Evolutionary conservation across 1,140 invertebrate species (phyloP).

Genomic region (Forficula auricularia): DNA sequence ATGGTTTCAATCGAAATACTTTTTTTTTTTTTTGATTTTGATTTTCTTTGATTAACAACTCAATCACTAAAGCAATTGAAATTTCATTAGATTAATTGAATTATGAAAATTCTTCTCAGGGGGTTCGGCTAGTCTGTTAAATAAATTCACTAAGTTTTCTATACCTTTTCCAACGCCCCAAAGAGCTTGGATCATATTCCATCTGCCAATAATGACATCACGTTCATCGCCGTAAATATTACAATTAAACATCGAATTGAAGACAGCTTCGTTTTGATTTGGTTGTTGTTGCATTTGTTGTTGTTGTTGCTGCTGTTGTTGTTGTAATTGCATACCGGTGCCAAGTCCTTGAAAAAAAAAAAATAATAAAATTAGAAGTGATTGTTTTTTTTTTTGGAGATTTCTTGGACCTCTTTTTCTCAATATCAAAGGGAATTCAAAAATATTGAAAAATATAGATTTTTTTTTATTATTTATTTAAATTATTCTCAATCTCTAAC

Average conservation of each 20-base stretch:
- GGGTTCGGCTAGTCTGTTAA: too few species aligned
- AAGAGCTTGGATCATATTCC: conserved; percentile 83
- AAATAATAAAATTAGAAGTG: background rate
- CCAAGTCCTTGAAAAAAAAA: conserved; percentile 8
- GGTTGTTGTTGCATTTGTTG: conserved; percentile 35
- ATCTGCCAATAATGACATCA: conserved; percentile 76
- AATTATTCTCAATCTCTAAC: background rate
- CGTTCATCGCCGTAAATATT: conserved; percentile 81
- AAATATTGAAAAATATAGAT: conserved; percentile 1
- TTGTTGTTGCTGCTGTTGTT: conserved; percentile 34
- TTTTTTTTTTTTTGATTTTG: background rate
- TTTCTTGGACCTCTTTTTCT: conserved; percentile 20
- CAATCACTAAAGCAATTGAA: background rate
- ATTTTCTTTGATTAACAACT: background rate
- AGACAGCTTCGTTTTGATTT: conserved; percentile 46
- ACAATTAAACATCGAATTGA: conserved; percentile 64
- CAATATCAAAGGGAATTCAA: conserved; percentile 4
- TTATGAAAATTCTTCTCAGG: too few species aligned
- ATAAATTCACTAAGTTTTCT: too few species aligned
- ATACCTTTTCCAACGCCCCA: conserved; percentile 71
- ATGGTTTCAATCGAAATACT: too few species aligned
- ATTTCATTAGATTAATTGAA: too few species aligned
- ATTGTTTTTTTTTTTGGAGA: background rate
- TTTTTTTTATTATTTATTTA: background rate
- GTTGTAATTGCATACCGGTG: conserved; percentile 16